These are phyloP conservation scores for Phaonia tiefii DNA, from an alignment of 2,888 invertebrate species.

Conservation along the genomic window DNA sequence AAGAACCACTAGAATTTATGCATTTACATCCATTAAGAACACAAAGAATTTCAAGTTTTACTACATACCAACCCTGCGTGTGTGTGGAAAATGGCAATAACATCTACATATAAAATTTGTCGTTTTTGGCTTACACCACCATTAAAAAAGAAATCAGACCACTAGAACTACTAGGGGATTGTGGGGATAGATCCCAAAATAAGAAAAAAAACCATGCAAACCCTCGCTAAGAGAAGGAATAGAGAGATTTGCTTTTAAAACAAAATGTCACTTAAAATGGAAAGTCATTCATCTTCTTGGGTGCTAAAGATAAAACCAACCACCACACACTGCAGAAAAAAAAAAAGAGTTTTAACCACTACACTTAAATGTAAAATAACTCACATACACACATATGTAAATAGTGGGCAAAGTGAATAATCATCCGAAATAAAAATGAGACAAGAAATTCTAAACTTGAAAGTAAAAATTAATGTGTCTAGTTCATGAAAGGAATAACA, in stretches of 20 bases:
- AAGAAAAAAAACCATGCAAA: conserved; percentile 12
- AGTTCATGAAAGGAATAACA: conserved; percentile 4
- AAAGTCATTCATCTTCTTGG: conserved; percentile 74
- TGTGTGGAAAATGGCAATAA: conserved; percentile 46
- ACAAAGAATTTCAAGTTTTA: conserved; percentile 64
- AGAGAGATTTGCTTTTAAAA: conserved; percentile 62
- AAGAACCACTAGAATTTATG: conserved; percentile 35
- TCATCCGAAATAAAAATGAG: conserved; percentile 25
- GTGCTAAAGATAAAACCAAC: conserved; percentile 64
- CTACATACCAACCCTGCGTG: conserved; percentile 40
- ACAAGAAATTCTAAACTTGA: conserved; percentile 47
- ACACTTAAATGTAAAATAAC: conserved; percentile 4
- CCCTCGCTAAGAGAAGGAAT: conserved; percentile 15
- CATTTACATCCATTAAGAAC: conserved; percentile 63
- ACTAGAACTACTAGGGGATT: conserved; percentile 55
- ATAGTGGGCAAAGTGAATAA: neutral
- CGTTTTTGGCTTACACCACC: conserved; percentile 29
- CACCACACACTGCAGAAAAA: conserved; percentile 47
- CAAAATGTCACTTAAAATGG: conserved; percentile 75
- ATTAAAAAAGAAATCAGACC: conserved; percentile 38
- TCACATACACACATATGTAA: neutral
- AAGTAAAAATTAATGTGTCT: conserved; percentile 55
- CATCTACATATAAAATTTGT: conserved; percentile 54
- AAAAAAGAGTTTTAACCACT: conserved; percentile 19
- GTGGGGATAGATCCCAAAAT: neutral